Evolutionary conservation across 2,888 invertebrate species (phyloP), one percentile per base, ranked within the genome.

Genomic region (Pteria penguin): DNA sequence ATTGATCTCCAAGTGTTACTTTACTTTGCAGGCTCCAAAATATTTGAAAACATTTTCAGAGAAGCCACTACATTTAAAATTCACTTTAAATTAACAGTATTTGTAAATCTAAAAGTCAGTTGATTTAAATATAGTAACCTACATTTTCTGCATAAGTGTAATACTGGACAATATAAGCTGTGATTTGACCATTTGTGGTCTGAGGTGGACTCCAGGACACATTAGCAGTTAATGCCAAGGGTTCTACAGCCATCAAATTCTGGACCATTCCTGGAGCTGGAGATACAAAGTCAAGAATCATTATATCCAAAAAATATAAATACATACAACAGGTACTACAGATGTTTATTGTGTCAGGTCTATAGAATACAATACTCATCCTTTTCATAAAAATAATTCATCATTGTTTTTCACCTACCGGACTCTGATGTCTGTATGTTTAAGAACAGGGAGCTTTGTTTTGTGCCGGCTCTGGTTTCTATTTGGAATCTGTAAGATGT

Each of bases 151-250:
- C 68, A 45, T 32, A 29, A 24, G 31, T 57, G 4, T 55, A 31
- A 67, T 78, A 85, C 32, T 69, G 69, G 29, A 85, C 65, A 8
- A 82, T 58, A 72, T 87, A 88, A 0, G 76, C 65, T 3, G 76
- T 77, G 11, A 88, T 76, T 8, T 69, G 73, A 26, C 88, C 87
- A 80, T 88, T 88, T 54, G 75, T 73, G 5, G 71, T 61, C 54
- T 66, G 57, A n/a, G 88, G 88, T 8, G 76, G 69, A n/a, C 65
- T 67, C 88, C 88, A 88, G 1, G 82, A 78, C 72, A 88, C 61
- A 2, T 57, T 78, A 26, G 86, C 86, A 22, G 83, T 76, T 5
- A 81, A 65, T 0, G 81, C 83, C 5, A 76, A 74, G 52, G 75
- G 80, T 62, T 84, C 85, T 22, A 67, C 65, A 1, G 76, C 85